Evolutionary conservation across 2,113 vertebrate genomes (phyloP).

Genomic region (Physeter macrocephalus): DNA sequence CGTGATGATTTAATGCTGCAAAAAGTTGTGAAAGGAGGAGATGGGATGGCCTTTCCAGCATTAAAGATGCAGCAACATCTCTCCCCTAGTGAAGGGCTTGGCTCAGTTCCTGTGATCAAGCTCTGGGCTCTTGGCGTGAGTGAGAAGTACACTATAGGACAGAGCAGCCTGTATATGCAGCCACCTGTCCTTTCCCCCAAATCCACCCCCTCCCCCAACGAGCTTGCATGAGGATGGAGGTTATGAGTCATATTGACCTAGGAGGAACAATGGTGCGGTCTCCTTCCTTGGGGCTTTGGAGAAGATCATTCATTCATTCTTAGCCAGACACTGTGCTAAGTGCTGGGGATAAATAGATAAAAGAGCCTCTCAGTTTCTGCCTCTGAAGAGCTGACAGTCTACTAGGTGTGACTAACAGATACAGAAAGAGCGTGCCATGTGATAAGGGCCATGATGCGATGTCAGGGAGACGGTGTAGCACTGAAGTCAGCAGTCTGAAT

Average conservation of each 20-base stretch:
- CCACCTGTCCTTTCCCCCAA: background rate
- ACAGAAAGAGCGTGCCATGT: background rate
- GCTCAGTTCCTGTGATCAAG: rapidly evolving
- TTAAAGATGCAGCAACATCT: background rate
- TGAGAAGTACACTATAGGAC: background rate
- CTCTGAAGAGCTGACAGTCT: background rate
- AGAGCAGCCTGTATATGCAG: rapidly evolving
- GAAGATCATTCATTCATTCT: background rate
- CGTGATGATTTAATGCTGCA: background rate
- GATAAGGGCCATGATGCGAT: rapidly evolving
- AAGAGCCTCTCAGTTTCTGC: background rate
- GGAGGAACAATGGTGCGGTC: background rate
- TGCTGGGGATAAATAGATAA: background rate
- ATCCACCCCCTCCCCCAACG: rapidly evolving
- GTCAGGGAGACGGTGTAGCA: rapidly evolving
- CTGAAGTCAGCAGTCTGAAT: no score
- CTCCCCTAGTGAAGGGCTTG: background rate
- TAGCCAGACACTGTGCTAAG: background rate
- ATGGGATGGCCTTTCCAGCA: background rate
- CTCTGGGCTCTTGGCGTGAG: background rate
- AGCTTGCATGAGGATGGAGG: background rate
- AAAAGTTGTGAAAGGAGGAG: background rate
- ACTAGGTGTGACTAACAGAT: background rate
- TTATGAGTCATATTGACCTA: background rate
- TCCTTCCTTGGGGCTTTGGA: background rate